Percentiles rank a stretch among this genome's conserved stretches.
Evolutionary conservation across 2,888 invertebrate species (phyloP).

Genomic region (Disparrhopalites patrizii): DNA sequence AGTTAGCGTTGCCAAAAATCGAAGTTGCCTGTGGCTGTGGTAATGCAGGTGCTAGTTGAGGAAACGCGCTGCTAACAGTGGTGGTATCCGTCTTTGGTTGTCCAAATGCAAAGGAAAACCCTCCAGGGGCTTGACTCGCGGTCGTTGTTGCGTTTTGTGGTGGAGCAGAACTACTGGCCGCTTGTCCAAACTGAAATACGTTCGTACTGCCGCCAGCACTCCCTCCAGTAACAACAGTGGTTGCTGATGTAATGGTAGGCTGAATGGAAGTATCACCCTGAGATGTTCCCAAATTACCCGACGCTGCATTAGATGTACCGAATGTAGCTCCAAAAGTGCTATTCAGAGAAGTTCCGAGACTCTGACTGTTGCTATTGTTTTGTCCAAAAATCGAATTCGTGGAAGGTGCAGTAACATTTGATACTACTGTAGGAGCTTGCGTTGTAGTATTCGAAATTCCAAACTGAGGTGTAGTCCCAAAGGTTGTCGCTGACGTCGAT

Average conservation of each 20-base stretch:
- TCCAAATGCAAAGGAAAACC: background rate
- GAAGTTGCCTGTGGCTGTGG: slow-evolving; percentile 1
- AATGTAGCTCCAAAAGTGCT: background rate
- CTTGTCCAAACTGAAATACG: slow-evolving; percentile 2
- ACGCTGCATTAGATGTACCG: background rate
- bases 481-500: background rate
- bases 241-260: background rate
- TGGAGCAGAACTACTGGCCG: background rate
- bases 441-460: background rate
- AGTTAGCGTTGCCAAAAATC: background rate
- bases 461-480: background rate
- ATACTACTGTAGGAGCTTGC: background rate
- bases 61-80: background rate
- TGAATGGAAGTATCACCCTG: background rate
- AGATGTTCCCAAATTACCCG: background rate
- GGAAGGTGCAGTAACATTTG: background rate
- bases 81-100: background rate
- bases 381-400: background rate
- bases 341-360: background rate
- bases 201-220: background rate
- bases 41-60: background rate
- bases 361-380: background rate
- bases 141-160: background rate
- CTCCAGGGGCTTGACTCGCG: background rate
- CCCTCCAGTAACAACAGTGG: background rate